Base-by-base conservation (phyloP, 23 tunicate species). In the Halocynthia roretzi region DNA sequence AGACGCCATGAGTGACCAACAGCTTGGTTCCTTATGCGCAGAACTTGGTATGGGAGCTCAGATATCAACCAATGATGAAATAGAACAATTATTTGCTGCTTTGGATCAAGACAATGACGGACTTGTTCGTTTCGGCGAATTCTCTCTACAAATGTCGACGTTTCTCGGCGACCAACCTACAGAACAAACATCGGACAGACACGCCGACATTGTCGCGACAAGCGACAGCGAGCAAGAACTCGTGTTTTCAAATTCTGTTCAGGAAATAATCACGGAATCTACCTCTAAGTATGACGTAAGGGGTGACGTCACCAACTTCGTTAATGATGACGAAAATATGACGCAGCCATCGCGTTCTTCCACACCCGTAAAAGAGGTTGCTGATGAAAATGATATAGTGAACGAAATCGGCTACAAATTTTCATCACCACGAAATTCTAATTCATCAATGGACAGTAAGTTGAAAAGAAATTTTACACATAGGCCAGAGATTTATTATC, bases 231-330 rank as follows among this genome's bases (percentile, higher is more conserved):
- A 31, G 44, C 44, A 48, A 10, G 70, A 65, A 40, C 31, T 40
- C 6, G 70, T 65, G 9, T 65, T 65, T 15, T 65, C 70, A 10
- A 65, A 40, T 8, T 65, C 70, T 31, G 44, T 31, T 31, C 44
- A 31, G 44, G 44, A 31, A 31, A 31, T 31, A 31, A 4, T 31
- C 44, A 31, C 44, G 44, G 44, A 31, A 31, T 31, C 44, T 31
- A 19, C 18, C 65, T 20, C 80, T 70, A 7, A 86, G 53, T 23
- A 86, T 20, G 51, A 80, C 22, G 62, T 80, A 56, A 8, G 85
- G 91, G 18, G 60, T 80, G 63, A 80, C 31, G 82, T 86, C 91
- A 56, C 81, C 81, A 57, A 80, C 40, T 65, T 80, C 84, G 14
- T n/a, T n/a, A n/a, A 81, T 17, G 70, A 58, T 14, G 19, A 65